Evolutionary conservation across 2,797 vertebrate species (phyloP).

Genomic region (Eulemur mongoz): DNA sequence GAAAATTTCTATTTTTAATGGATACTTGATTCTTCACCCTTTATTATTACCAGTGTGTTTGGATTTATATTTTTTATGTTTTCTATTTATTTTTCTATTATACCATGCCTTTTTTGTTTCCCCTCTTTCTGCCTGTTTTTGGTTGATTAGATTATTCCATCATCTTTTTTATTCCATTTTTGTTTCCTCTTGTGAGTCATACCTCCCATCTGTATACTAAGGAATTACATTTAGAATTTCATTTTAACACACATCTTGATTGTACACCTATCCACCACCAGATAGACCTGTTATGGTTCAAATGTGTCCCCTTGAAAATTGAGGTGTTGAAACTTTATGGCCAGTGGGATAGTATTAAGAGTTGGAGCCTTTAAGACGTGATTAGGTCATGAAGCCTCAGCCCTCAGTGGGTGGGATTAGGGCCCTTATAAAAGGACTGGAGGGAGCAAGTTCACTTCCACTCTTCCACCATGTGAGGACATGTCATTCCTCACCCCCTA

Average conservation of each 20-base stretch:
- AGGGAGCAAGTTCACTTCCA: not conserved
- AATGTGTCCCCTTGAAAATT: not conserved
- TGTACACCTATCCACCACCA: not conserved
- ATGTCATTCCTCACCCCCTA: not conserved
- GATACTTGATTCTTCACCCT: not conserved
- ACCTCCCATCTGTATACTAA: not conserved
- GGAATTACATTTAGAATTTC: not conserved
- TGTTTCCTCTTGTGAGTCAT: not conserved
- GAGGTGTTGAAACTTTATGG: not conserved
- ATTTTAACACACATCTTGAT: not conserved
- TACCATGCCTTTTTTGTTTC: not conserved
- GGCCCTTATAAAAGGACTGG: not conserved
- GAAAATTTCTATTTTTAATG: not conserved
- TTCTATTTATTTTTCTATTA: not conserved
- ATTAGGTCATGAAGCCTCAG: not conserved
- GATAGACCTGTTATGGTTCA: not conserved
- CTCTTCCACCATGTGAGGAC: not conserved
- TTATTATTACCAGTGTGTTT: not conserved
- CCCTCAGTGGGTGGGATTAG: not conserved
- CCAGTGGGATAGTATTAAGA: not conserved
- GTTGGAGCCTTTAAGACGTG: not conserved
- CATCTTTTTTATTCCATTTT: not conserved
- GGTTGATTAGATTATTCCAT: not conserved
- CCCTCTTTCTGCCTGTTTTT: not conserved
- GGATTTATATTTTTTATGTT: not conserved